Percentiles rank a stretch among this genome's conserved stretches.
Conservation (phyloP, 1,140 invertebrate species). For the Drosophila micromelanica region DNA sequence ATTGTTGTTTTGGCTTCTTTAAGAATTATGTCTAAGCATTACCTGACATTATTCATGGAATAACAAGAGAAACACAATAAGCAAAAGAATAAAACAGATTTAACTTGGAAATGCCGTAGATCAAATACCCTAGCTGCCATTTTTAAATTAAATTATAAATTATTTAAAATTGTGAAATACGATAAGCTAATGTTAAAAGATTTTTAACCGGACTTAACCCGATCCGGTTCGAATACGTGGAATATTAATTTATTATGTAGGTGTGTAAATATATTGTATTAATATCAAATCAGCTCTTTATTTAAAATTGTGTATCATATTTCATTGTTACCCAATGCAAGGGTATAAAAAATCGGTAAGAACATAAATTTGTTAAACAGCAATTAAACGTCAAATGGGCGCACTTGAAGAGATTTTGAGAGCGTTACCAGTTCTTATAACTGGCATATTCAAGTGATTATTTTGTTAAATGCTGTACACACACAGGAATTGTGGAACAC, state of each 20-base stretch:
- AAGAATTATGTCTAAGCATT: slow-evolving; percentile 9
- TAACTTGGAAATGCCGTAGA: background rate
- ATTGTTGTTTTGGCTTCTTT: slow-evolving; percentile 29
- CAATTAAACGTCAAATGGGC: slow-evolving; percentile 47
- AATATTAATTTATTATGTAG: too few species aligned
- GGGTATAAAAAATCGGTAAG: background rate
- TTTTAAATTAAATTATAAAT: too few species aligned
- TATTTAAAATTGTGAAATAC: too few species aligned
- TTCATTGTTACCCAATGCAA: background rate
- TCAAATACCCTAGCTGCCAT: slow-evolving; percentile 2
- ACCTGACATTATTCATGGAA: slow-evolving; percentile 16
- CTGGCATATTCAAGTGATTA: slow-evolving; percentile 53
- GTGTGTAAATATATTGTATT: too few species aligned
- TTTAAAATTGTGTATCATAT: too few species aligned
- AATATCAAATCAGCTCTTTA: too few species aligned
- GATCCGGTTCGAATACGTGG: too few species aligned
- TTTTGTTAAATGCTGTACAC: slow-evolving; percentile 37
- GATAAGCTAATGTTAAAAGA: too few species aligned
- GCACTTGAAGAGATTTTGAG: slow-evolving; percentile 34
- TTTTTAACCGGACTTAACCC: too few species aligned
- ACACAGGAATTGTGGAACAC: background rate
- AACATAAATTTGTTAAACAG: slow-evolving; percentile 31
- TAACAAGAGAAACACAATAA: background rate
- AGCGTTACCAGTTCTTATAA: slow-evolving; percentile 41
- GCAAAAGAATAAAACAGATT: background rate